Conservation (phyloP, 2,797 vertebrate species). For the Pantherophis alleghaniensis region DNA sequence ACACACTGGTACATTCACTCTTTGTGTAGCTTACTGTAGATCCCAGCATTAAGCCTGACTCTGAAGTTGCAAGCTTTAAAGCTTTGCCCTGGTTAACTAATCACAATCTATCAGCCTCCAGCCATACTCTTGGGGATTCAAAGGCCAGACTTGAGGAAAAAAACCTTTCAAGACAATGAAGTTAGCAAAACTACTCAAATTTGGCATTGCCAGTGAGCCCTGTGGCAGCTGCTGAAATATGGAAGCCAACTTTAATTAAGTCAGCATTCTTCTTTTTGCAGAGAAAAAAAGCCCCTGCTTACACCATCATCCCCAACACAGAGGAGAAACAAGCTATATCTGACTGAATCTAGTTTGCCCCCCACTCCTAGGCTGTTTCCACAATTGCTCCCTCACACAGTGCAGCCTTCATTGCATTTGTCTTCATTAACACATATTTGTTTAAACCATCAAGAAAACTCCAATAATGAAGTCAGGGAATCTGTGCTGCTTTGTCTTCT, state of each 20-base stretch:
- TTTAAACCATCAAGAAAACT: constrained; percentile 13
- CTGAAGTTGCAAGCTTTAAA: background rate
- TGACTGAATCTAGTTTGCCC: background rate
- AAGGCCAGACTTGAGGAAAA: background rate
- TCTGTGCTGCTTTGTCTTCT: background rate
- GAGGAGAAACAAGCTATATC: background rate
- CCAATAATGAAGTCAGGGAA: constrained; percentile 10
- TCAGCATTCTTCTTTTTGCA: background rate
- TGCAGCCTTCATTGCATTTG: background rate
- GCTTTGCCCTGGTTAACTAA: background rate
- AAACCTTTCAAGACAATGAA: constrained; percentile 8
- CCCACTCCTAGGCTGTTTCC: too few relatives aligned
- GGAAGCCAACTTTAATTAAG: background rate
- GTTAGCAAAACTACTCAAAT: background rate
- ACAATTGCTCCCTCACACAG: background rate
- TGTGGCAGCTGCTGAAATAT: background rate
- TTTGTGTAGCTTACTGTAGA: background rate
- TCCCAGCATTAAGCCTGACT: background rate
- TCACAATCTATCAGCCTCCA: background rate
- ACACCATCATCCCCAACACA: rapidly evolving
- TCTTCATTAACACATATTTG: constrained; percentile 29
- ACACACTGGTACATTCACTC: background rate
- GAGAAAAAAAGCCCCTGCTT: background rate
- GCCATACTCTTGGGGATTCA: background rate
- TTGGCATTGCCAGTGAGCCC: background rate